A percentile compares a stretch with the other conserved stretches of the same genome.
Evolutionary conservation across 2,113 vertebrate species (phyloP).

Genomic region (Brachyhypopomus gauderio): DNA sequence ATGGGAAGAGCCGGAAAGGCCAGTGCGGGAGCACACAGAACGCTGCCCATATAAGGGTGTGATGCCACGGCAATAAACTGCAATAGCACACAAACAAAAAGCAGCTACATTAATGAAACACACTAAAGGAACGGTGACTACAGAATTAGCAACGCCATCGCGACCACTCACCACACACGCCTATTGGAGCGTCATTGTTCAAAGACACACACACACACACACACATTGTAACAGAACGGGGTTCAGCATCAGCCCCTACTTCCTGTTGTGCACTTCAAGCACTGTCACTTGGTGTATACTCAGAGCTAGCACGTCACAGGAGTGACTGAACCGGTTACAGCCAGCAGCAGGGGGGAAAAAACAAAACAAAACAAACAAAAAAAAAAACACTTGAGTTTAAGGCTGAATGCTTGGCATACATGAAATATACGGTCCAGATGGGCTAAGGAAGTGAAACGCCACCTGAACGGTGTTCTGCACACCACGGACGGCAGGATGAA

Average conservation of each 20-base stretch:
- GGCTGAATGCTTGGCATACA: neutral
- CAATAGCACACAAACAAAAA: neutral
- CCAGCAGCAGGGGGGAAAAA: neutral
- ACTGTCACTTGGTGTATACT: neutral
- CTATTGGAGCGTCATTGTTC: too few species aligned
- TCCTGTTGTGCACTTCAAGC: conserved; percentile 17
- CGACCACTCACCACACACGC: too few species aligned
- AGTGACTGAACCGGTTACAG: neutral
- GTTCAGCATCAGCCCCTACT: neutral
- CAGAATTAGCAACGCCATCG: too few species aligned
- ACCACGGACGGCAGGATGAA: too few species aligned
- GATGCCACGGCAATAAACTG: neutral
- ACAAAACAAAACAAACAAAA: neutral
- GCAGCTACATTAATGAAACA: neutral
- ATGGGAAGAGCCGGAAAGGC: conserved; percentile 25
- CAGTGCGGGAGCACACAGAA: conserved; percentile 10
- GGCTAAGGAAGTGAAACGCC: too few species aligned
- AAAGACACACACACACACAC: too few species aligned
- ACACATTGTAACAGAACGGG: neutral
- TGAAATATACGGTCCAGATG: neutral
- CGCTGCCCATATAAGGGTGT: neutral
- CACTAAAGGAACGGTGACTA: neutral
- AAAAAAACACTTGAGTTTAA: neutral
- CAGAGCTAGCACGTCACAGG: neutral
- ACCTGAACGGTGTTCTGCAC: too few species aligned